Percentiles rank a stretch among this genome's conserved stretches.
Evolutionary conservation across 2,797 vertebrate genomes (phyloP).

Genomic region (Peromyscus aztecus): DNA sequence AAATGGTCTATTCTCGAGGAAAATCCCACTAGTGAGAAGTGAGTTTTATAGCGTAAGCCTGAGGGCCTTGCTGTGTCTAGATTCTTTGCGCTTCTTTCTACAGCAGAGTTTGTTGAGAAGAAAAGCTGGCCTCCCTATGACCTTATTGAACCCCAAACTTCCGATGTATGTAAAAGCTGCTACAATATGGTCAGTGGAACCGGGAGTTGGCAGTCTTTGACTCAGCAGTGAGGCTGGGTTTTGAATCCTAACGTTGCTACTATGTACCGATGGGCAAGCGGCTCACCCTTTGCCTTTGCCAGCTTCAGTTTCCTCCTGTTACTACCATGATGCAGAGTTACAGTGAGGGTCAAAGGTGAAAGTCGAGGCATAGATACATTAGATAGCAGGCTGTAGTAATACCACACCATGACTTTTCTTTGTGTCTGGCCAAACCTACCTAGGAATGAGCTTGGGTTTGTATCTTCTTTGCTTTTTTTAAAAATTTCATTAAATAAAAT

Average conservation of each 20-base stretch:
- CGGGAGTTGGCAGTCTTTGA: neutral
- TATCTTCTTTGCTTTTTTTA: slow-evolving; percentile 16
- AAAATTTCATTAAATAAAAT: neutral
- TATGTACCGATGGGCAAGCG: neutral
- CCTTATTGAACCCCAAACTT: neutral
- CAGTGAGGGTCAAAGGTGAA: neutral
- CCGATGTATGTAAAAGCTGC: neutral
- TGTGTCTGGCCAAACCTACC: slow-evolving; percentile 15
- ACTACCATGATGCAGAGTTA: neutral
- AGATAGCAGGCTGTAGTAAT: neutral
- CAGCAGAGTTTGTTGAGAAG: slow-evolving; percentile 30
- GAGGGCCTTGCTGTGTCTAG: neutral
- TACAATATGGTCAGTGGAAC: neutral
- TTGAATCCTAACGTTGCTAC: neutral
- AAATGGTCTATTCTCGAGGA: slow-evolving; percentile 25
- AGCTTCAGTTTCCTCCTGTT: neutral
- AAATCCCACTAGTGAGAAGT: slow-evolving; percentile 1
- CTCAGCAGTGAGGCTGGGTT: neutral
- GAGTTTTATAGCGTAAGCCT: slow-evolving; percentile 46
- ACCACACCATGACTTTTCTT: neutral
- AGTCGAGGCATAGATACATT: neutral
- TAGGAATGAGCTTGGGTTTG: slow-evolving; percentile 40
- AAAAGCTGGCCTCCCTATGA: neutral
- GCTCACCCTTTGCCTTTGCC: neutral
- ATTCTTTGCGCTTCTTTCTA: slow-evolving; percentile 36